Evolutionary conservation across 2,888 invertebrate species (phyloP).

Genomic region (Ametastegia equiseti): DNA sequence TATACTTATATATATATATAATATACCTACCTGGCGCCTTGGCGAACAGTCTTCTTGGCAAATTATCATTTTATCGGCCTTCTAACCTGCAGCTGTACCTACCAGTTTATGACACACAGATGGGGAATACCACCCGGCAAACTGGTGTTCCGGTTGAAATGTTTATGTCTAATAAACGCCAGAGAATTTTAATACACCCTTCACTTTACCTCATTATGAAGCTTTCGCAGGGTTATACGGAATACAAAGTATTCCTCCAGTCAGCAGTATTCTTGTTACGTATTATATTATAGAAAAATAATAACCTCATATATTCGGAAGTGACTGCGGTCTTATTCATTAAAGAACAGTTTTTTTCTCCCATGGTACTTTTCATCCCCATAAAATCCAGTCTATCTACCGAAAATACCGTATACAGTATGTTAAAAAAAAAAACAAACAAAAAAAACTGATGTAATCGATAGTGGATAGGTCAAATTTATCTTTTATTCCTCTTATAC

Average conservation of each 20-base stretch:
- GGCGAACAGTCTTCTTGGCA: not conserved
- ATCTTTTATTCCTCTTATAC: no score
- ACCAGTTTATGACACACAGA: slow-evolving; percentile 22
- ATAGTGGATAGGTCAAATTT: no score
- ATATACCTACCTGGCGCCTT: not conserved
- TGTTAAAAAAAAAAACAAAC: no score
- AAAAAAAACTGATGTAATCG: no score
- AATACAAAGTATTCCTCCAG: not conserved
- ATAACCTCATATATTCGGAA: not conserved
- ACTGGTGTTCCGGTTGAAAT: not conserved
- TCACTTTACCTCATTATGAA: slow-evolving; percentile 2
- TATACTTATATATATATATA: not conserved
- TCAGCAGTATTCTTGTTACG: not conserved
- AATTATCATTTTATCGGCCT: slow-evolving; percentile 31
- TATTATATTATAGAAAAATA: not conserved
- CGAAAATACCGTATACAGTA: no score
- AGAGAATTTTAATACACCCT: slow-evolving; percentile 22
- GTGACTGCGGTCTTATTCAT: not conserved
- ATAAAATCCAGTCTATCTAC: no score
- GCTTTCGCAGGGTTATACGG: not conserved
- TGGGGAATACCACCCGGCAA: not conserved
- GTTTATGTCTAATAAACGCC: slow-evolving; percentile 30
- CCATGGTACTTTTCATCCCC: no score
- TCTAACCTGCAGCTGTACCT: slow-evolving; percentile 21
- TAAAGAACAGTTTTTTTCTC: no score